phyloP scores from a whole-genome alignment of 2,797 vertebrate species.

The Brachyrhaphis roseni region DNA sequence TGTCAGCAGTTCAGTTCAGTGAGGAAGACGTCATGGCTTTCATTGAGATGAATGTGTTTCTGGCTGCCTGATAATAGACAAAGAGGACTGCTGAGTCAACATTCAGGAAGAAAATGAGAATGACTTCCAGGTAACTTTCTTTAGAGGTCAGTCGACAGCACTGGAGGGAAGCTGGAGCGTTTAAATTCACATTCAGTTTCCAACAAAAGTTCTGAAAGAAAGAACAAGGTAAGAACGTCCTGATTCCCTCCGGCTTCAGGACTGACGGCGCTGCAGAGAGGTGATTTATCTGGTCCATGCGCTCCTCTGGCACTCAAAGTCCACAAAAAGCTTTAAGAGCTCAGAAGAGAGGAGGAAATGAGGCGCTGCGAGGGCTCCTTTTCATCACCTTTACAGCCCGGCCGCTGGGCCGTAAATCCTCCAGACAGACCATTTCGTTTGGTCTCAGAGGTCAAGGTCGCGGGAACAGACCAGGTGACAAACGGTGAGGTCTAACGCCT shows the following conservation, averaged over 20 bases:
- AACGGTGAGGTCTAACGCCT: constrained; percentile 11
- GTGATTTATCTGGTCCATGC: constrained; percentile 35
- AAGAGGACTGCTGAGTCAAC: constrained; percentile 42
- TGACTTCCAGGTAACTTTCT: constrained; percentile 49
- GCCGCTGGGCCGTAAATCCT: constrained; percentile 36
- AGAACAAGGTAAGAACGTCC: constrained; percentile 6
- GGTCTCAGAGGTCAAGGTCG: constrained; percentile 14
- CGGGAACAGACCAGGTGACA: constrained; percentile 25
- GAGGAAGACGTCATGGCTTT: constrained; percentile 28
- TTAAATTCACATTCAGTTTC: constrained; percentile 1
- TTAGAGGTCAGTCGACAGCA: constrained; percentile 6
- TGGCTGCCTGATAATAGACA: constrained; percentile 18
- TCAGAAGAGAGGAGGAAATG: constrained; percentile 30
- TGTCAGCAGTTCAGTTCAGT: constrained; percentile 39
- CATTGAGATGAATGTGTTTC: constrained; percentile 46
- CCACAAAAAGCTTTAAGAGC: constrained; percentile 32
- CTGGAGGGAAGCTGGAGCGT: background rate
- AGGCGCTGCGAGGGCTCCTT: background rate
- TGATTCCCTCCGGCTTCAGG: background rate
- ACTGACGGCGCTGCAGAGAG: background rate
- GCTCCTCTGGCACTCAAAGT: constrained; percentile 22
- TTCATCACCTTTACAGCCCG: constrained; percentile 11
- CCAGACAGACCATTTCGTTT: constrained; percentile 31
- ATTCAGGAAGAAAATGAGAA: constrained; percentile 29
- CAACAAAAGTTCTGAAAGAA: constrained; percentile 1